phyloP scores from a whole-genome alignment of 2,113 vertebrate species.

The Callorhinus ursinus region DNA sequence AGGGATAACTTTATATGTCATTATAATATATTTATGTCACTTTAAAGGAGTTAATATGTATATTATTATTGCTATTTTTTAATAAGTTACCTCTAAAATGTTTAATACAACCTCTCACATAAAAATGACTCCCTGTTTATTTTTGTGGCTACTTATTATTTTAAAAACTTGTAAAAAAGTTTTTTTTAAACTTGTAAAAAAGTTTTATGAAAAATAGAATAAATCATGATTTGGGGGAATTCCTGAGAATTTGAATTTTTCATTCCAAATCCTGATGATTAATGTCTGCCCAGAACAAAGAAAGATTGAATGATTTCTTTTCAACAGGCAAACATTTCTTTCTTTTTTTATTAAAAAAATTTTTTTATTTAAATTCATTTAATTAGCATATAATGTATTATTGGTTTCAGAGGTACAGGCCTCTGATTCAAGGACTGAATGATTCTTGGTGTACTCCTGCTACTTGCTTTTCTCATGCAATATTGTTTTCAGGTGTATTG shows the following conservation, averaged over 20 bases:
- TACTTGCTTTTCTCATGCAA: background rate
- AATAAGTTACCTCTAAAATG: background rate
- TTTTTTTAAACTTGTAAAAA: background rate
- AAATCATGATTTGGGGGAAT: background rate
- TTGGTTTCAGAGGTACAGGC: background rate
- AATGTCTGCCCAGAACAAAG: background rate
- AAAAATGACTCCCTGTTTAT: background rate
- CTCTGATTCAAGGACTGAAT: background rate
- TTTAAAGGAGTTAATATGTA: background rate
- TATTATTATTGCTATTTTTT: background rate
- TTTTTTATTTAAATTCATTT: background rate
- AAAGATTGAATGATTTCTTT: background rate
- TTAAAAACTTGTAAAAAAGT: background rate
- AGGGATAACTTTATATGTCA: background rate
- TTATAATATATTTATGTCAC: conserved; percentile 25
- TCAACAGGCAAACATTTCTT: background rate
- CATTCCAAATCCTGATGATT: background rate
- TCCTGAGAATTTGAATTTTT: background rate
- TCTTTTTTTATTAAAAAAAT: background rate
- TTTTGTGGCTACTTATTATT: background rate
- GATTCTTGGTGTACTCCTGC: background rate
- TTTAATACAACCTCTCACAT: background rate
- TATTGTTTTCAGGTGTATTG: background rate
- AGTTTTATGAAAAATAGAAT: background rate
- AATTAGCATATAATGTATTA: background rate